A percentile compares a stretch with the other conserved stretches of the same genome.
Evolutionary conservation across 2,797 vertebrate genomes (phyloP).

Genomic region (Naso thynnoides): DNA sequence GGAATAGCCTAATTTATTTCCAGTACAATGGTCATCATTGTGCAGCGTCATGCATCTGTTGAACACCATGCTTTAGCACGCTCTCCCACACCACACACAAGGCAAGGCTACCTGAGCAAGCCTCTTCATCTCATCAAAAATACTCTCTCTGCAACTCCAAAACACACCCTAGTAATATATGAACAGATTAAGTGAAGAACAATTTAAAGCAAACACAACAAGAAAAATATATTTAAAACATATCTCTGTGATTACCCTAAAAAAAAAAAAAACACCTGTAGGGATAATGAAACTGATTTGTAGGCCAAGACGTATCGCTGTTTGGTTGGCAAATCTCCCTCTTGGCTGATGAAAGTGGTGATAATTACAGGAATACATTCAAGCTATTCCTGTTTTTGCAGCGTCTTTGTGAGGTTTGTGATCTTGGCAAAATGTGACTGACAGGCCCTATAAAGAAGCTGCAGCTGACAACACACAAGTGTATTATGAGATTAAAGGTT

Average conservation of each 20-base stretch:
- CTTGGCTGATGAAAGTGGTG: background rate
- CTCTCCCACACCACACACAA: slow-evolving; percentile 38
- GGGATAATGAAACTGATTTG: background rate
- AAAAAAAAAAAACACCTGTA: background rate
- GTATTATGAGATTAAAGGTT: slow-evolving; percentile 86
- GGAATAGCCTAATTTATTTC: background rate
- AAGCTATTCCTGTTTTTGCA: slow-evolving; percentile 28
- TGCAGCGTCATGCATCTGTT: slow-evolving; percentile 63
- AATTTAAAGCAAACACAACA: slow-evolving; percentile 45
- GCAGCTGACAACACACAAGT: slow-evolving; percentile 72
- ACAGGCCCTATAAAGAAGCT: slow-evolving; percentile 62
- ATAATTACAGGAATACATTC: slow-evolving; percentile 29
- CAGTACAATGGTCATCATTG: background rate
- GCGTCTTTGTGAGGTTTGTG: slow-evolving; percentile 40
- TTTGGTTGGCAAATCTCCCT: slow-evolving; percentile 10
- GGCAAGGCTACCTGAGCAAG: slow-evolving; percentile 91
- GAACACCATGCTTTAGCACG: slow-evolving; percentile 50
- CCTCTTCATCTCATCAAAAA: slow-evolving; percentile 99
- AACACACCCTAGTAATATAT: slow-evolving; percentile 90
- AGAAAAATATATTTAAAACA: slow-evolving; percentile 21
- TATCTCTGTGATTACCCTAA: background rate
- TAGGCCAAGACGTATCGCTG: background rate
- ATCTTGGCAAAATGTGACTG: slow-evolving; percentile 66
- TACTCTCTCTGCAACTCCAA: slow-evolving; percentile 98
- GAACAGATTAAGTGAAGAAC: slow-evolving; percentile 60